Percentiles rank a stretch among this genome's conserved stretches.
Evolutionary conservation across 2,888 invertebrate species (phyloP).

Genomic region (Fabriciana adippe): DNA sequence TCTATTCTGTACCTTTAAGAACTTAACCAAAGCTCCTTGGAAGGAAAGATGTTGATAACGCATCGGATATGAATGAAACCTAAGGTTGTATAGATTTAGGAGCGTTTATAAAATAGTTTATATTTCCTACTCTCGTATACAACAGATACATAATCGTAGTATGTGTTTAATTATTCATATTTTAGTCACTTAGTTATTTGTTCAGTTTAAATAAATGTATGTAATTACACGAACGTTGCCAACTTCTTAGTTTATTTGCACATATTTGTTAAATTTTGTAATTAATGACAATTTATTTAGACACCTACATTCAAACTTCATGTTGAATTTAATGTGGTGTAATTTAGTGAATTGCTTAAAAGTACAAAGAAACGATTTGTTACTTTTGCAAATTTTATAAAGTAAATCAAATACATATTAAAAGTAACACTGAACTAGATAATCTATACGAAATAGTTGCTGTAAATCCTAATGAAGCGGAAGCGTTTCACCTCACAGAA

Average conservation of each 20-base stretch:
- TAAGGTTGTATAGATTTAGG: conserved; percentile 62
- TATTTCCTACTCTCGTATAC: conserved; percentile 51
- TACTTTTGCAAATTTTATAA: conserved; percentile 89
- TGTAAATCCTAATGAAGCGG: conserved; percentile 70
- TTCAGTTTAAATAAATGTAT: conserved; percentile 77
- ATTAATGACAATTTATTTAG: conserved; percentile 79
- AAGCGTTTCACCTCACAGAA: conserved; percentile 59
- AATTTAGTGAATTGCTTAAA: conserved; percentile 86
- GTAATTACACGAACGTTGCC: conserved; percentile 77
- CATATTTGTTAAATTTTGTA: conserved; percentile 79
- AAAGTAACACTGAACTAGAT: conserved; percentile 69
- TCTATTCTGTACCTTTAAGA: conserved; percentile 19
- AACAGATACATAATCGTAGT: conserved; percentile 56
- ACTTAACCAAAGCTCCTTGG: conserved; percentile 30
- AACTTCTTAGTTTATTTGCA: conserved; percentile 81
- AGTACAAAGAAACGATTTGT: conserved; percentile 87
- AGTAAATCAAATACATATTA: conserved; percentile 77
- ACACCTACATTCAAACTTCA: conserved; percentile 60
- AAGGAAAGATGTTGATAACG: conserved; percentile 9
- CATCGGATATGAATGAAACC: conserved; percentile 41
- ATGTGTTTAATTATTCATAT: conserved; percentile 76
- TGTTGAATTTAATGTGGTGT: conserved; percentile 78
- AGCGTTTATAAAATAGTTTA: conserved; percentile 48
- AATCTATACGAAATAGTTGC: conserved; percentile 77
- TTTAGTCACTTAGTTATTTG: conserved; percentile 75